Conservation (phyloP, 2,113 vertebrate species). For the Pampusana beccarii region DNA sequence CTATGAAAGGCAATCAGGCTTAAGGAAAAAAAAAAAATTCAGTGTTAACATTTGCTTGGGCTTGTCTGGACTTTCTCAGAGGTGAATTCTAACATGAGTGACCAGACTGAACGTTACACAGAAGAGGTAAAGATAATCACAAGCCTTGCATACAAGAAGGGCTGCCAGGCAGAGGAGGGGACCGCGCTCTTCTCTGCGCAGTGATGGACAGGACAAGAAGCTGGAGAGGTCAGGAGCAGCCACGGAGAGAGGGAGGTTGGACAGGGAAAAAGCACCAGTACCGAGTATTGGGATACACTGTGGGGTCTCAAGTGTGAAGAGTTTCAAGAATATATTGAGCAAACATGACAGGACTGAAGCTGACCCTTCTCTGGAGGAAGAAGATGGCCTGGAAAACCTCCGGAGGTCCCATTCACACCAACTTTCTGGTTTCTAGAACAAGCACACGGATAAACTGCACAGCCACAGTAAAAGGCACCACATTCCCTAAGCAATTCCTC, state of each 20-base stretch:
- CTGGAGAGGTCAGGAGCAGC: not conserved
- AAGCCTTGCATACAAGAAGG: not conserved
- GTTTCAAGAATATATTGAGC: not conserved
- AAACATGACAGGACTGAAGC: not conserved
- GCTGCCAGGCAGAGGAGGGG: not conserved
- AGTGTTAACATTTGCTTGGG: constrained; percentile 14
- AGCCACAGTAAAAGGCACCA: not conserved
- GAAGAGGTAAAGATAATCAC: not conserved
- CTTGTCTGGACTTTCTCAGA: constrained; percentile 11
- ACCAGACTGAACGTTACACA: not conserved
- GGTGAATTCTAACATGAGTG: not conserved
- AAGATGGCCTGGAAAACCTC: not conserved
- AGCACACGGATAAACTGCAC: not conserved
- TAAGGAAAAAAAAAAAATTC: not conserved
- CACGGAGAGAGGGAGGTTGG: not conserved
- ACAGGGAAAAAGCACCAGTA: not conserved
- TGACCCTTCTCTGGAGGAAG: not conserved
- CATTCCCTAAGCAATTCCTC: not conserved
- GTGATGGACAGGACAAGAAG: not conserved
- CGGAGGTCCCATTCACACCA: not conserved
- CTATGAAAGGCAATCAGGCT: constrained; percentile 26
- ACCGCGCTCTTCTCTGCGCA: not conserved
- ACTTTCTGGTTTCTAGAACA: not conserved
- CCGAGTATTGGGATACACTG: not conserved
- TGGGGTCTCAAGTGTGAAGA: not conserved